A percentile compares a stretch with the other conserved stretches of the same genome.
These are phyloP conservation scores for Dendrolimus punctatus DNA, from an alignment of 1,140 invertebrate genomes.

Conservation along the genomic window DNA sequence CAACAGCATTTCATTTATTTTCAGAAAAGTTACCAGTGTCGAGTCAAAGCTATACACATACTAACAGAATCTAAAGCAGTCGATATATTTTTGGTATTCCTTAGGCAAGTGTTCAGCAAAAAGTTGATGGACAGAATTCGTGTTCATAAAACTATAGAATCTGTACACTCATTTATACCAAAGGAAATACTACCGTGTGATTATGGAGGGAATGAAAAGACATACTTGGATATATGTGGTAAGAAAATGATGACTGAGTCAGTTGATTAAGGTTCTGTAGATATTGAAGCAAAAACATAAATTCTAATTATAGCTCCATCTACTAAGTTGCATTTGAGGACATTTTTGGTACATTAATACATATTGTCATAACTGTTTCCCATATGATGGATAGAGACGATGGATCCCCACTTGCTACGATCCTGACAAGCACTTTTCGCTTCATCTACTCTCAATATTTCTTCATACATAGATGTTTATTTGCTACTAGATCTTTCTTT, in stretches of 20 bases:
- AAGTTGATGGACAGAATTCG: conserved; percentile 3
- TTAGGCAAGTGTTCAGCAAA: conserved; percentile 1
- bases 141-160: conserved; percentile 3
- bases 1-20: background rate
- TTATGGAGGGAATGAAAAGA: conserved; percentile 3
- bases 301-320: too few species aligned
- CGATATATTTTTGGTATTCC: background rate
- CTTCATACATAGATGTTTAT: too few species aligned
- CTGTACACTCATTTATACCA: conserved; percentile 5
- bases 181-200: conserved; percentile 8
- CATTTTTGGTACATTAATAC: too few species aligned
- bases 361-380: too few species aligned
- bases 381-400: too few species aligned
- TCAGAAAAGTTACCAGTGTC: conserved; percentile 1
- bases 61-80: conserved; percentile 1
- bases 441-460: too few species aligned
- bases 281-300: too few species aligned
- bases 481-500: too few species aligned
- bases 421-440: too few species aligned
- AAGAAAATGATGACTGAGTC: background rate
- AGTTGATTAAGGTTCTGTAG: too few species aligned
- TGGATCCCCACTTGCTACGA: too few species aligned
- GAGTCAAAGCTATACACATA: conserved; percentile 3
- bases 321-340: too few species aligned
- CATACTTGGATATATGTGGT: background rate